Base-by-base conservation (phyloP, 2,113 vertebrate species). In the Tachuris rubrigastra region DNA sequence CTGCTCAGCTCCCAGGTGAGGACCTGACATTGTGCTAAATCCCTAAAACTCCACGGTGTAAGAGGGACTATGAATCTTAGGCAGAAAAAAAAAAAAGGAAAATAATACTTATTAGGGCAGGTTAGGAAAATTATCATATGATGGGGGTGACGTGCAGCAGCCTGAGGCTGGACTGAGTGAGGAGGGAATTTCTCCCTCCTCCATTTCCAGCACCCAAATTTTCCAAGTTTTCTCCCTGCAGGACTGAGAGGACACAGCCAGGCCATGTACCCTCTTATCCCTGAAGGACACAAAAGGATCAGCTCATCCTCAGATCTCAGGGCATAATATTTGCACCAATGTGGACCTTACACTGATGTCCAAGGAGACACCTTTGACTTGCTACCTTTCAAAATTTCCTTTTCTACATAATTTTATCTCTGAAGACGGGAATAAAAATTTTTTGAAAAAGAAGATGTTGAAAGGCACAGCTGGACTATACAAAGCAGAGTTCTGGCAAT, bases 291-390 rank as follows among this genome's bases (percentile, higher is more conserved):
- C 46, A 8, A 6, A 47, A 30, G 0, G 5, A 50, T 15, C 37
- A 20, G 71, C 37, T 73, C 33, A 6, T 19, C 47, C 65, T 68
- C 85, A 53, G 5, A 39, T 3, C 4, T 0, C 12, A 3, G 16
- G 15, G 2, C 0, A 2, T 10, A 37, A 20, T 22, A 3, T 16
- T 7, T 58, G 24, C 56, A 49, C 44, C 42, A 11, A 1, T 0
- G 8, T 9, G 49, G 2, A 12, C 7, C 24, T 73, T 7, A 30
- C 0, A 3, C 2, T 22, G n/a, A 50, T 15, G 41, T 44, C 15
- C 41, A 44, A 49, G 50, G 17, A 56, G 53, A 71, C 18, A 23
- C 12, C 49, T 85, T 42, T 73, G 49, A 62, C 50, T n/a, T 44
- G 10, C 42, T 73, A 15, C n/a, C 66, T 31, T 47, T 19, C n/a